Conservation (phyloP, 2,888 invertebrate species). For the Koerneria pararmatus region DNA sequence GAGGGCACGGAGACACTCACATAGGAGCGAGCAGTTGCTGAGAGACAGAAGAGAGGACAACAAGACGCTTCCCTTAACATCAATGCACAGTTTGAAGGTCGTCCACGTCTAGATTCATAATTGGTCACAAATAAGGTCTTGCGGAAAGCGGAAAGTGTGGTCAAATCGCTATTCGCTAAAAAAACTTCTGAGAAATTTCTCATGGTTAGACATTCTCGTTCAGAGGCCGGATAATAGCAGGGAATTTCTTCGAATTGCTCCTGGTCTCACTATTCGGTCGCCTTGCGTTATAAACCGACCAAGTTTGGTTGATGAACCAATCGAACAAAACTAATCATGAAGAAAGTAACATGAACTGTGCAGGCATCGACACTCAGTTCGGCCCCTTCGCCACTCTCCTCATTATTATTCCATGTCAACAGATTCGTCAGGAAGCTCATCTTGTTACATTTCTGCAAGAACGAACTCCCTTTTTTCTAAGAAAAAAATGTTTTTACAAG, state of each 20-base stretch:
- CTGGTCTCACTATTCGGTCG: neutral
- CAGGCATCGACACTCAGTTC: slow-evolving; percentile 11
- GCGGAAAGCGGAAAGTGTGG: too few relatives aligned
- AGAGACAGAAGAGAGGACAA: slow-evolving; percentile 13
- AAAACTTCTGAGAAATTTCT: too few relatives aligned
- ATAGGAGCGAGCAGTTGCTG: slow-evolving; percentile 7
- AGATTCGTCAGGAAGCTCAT: slow-evolving; percentile 34
- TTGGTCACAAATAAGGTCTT: too few relatives aligned
- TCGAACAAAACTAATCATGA: neutral
- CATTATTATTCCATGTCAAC: slow-evolving; percentile 31
- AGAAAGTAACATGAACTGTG: slow-evolving; percentile 14
- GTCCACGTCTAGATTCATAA: too few relatives aligned
- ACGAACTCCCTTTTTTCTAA: neutral
- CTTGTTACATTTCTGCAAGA: slow-evolving; percentile 30
- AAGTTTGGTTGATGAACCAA: neutral
- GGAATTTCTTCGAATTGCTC: neutral
- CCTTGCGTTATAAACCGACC: neutral
- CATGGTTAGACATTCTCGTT: too few relatives aligned
- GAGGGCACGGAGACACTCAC: slow-evolving; percentile 7
- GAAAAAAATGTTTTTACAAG: too few relatives aligned
- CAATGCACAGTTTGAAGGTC: neutral
- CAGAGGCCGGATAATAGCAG: too few relatives aligned
- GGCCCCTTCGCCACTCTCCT: too few relatives aligned
- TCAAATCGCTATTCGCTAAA: too few relatives aligned
- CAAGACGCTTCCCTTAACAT: slow-evolving; percentile 13